A percentile compares a stretch with the other conserved stretches of the same genome.
phyloP scores from a whole-genome alignment of 2,888 invertebrate species.

The Nudaria mundana region DNA sequence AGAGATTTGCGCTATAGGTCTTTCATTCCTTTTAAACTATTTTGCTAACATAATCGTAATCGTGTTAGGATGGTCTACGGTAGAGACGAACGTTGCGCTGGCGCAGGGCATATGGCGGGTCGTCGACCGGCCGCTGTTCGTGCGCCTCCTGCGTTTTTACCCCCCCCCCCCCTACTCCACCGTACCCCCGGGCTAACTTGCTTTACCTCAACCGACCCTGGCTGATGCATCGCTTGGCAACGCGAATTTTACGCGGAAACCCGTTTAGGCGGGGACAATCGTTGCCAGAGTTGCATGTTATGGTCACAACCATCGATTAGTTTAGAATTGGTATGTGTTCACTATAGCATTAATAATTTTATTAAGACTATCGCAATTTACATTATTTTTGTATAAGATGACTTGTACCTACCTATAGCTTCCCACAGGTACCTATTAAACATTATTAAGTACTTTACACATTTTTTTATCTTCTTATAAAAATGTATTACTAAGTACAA shows the following conservation, averaged over 20 bases:
- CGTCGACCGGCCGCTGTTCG: constrained; percentile 76
- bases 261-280: constrained; percentile 68
- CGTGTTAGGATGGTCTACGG: constrained; percentile 61
- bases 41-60: constrained; percentile 61
- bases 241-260: constrained; percentile 78
- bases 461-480: too few species aligned
- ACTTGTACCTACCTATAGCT: too few species aligned
- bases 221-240: constrained; percentile 75
- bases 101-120: constrained; percentile 76
- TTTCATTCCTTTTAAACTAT: constrained; percentile 34
- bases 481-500: too few species aligned
- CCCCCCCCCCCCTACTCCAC: constrained; percentile 53
- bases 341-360: constrained; percentile 10
- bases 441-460: too few species aligned
- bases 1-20: neutral
- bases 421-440: too few species aligned
- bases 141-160: constrained; percentile 75
- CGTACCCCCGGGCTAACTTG: constrained; percentile 51
- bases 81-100: constrained; percentile 67
- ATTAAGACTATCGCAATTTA: too few species aligned
- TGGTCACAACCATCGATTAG: constrained; percentile 42
- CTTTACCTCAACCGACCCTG: constrained; percentile 68
- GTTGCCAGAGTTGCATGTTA: constrained; percentile 48
- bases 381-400: too few species aligned
- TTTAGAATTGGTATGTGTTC: constrained; percentile 19